Percentiles rank a stretch among this genome's conserved stretches.
These are phyloP conservation scores for Ernsta delagoae DNA, from an alignment of 2,888 invertebrate genomes.

Conservation along the genomic window DNA sequence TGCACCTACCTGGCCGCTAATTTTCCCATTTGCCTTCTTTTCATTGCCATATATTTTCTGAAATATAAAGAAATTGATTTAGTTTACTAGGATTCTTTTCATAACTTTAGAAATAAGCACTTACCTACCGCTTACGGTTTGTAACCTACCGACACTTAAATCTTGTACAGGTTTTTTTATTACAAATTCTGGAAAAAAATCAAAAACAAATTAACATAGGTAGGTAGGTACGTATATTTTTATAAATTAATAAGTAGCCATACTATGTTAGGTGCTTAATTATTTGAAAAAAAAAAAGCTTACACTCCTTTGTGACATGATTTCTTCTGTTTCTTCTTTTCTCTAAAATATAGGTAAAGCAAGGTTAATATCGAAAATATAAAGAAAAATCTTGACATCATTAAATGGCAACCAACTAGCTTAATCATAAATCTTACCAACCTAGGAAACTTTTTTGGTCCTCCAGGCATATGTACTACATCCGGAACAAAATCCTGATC, in stretches of 20 bases:
- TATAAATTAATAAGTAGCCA: too few species aligned
- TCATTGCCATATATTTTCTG: slow-evolving; percentile 53
- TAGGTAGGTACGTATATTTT: too few species aligned
- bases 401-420: too few species aligned
- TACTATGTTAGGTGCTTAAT: too few species aligned
- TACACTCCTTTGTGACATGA: slow-evolving; percentile 64
- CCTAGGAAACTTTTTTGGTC: slow-evolving; percentile 52
- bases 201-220: background rate
- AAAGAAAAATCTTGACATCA: too few species aligned
- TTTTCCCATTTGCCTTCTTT: slow-evolving; percentile 43
- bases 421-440: slow-evolving; percentile 46
- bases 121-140: background rate
- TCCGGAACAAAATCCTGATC: slow-evolving; percentile 65
- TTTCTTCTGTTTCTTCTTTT: slow-evolving; percentile 43
- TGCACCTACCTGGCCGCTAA: slow-evolving; percentile 10
- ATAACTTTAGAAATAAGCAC: background rate
- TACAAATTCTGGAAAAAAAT: slow-evolving; percentile 59
- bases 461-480: slow-evolving; percentile 63
- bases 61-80: background rate
- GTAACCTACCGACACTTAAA: slow-evolving; percentile 63
- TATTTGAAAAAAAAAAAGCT: slow-evolving; percentile 37
- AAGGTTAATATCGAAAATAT: too few species aligned
- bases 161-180: slow-evolving; percentile 55
- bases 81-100: background rate
- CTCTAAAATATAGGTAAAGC: slow-evolving; percentile 5